Evolutionary conservation across 2,797 vertebrate species (phyloP).

Genomic region (Botia kubotai): DNA sequence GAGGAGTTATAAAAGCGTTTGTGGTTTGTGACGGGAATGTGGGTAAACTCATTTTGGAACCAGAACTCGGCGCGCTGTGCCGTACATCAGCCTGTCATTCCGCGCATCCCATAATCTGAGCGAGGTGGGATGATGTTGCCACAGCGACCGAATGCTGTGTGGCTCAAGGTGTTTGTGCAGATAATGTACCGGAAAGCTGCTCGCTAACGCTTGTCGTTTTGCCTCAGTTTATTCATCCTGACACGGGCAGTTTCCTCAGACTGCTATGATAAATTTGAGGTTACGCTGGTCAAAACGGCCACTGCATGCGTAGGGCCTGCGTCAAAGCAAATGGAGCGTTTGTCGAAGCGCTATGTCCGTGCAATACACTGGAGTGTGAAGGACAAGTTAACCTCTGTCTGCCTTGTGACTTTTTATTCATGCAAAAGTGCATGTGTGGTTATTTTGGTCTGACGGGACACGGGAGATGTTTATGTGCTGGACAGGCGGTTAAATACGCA

Average conservation of each 20-base stretch:
- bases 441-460: slow-evolving; percentile 5
- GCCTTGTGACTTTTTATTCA: not conserved
- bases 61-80: not conserved
- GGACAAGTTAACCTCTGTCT: slow-evolving; percentile 33
- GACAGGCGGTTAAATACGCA: not conserved
- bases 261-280: slow-evolving; percentile 24
- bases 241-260: slow-evolving; percentile 20
- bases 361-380: slow-evolving; percentile 35
- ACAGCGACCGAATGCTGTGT: slow-evolving; percentile 41
- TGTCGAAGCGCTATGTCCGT: slow-evolving; percentile 26
- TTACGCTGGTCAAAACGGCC: not conserved
- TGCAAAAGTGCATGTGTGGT: not conserved
- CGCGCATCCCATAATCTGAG: slow-evolving; percentile 43
- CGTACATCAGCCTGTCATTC: slow-evolving; percentile 28
- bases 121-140: slow-evolving; percentile 43
- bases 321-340: slow-evolving; percentile 39
- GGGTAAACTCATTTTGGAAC: slow-evolving; percentile 5
- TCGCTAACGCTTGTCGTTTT: slow-evolving; percentile 45
- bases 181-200: slow-evolving; percentile 36
- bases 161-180: slow-evolving; percentile 35
- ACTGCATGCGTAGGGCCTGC: slow-evolving; percentile 2
- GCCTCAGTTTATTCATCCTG: slow-evolving; percentile 40
- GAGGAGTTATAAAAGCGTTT: not conserved
- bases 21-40: not conserved
- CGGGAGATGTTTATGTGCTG: not conserved